Evolutionary conservation across 1,140 invertebrate species (phyloP).

Genomic region (Drosophila grimshawi): DNA sequence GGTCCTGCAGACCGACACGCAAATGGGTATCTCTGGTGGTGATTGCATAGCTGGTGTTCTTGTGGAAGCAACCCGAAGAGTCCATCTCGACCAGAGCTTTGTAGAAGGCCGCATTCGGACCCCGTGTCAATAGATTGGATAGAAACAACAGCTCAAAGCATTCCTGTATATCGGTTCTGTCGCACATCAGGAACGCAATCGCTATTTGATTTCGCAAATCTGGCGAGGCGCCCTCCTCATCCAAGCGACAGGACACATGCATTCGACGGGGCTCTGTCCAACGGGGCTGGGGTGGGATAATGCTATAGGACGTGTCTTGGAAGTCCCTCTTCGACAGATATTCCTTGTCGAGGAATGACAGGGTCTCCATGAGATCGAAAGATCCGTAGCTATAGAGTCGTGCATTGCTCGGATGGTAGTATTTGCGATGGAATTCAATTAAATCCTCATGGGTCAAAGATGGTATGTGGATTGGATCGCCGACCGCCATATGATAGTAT

Average conservation of each 20-base stretch:
- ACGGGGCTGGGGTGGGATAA: slow-evolving; percentile 89
- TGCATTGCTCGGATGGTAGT: slow-evolving; percentile 96
- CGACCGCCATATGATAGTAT: slow-evolving; percentile 93
- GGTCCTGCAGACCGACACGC: slow-evolving; percentile 92
- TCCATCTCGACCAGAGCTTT: slow-evolving; percentile 94
- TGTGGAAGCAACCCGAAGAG: slow-evolving; percentile 91
- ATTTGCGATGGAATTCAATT: slow-evolving; percentile 91
- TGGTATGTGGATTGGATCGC: slow-evolving; percentile 94
- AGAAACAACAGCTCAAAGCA: slow-evolving; percentile 91
- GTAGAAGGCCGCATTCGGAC: slow-evolving; percentile 96
- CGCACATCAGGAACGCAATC: slow-evolving; percentile 90
- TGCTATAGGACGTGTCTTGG: slow-evolving; percentile 87
- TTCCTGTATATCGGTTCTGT: slow-evolving; percentile 91
- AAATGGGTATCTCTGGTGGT: slow-evolving; percentile 91
- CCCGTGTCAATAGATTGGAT: slow-evolving; percentile 91
- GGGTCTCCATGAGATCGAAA: slow-evolving; percentile 91
- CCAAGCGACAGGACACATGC: slow-evolving; percentile 89
- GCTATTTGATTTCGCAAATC: slow-evolving; percentile 93
- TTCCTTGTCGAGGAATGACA: slow-evolving; percentile 90
- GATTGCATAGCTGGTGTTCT: slow-evolving; percentile 89
- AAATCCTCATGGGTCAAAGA: slow-evolving; percentile 92
- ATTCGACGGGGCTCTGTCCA: slow-evolving; percentile 88
- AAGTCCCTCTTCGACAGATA: slow-evolving; percentile 88
- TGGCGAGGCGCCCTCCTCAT: slow-evolving; percentile 91
- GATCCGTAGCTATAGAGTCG: slow-evolving; percentile 96